Conservation (phyloP, 2,113 vertebrate species). For the Cyprinodon variegatus region DNA sequence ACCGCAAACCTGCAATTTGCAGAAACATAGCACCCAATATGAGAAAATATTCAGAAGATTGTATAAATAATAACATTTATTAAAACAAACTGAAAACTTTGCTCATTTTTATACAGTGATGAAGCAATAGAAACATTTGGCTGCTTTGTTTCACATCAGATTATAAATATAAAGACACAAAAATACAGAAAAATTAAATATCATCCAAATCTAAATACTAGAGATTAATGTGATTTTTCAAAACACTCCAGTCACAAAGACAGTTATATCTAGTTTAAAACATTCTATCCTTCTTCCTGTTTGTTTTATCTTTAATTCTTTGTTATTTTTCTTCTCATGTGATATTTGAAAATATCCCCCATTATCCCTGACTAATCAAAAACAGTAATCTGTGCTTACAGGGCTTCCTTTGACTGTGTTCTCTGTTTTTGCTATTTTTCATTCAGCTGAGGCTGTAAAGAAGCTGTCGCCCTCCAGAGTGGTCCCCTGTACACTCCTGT, state of each 20-base stretch:
- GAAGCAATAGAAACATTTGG: background rate
- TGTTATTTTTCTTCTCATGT: conserved; percentile 37
- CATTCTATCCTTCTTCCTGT: conserved; percentile 1
- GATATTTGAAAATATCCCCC: conserved; percentile 17
- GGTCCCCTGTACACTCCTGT: conserved; percentile 62
- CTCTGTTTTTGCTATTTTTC: conserved; percentile 58
- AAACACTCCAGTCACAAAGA: background rate
- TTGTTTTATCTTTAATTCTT: conserved; percentile 38
- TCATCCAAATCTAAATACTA: background rate
- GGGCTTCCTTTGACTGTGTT: conserved; percentile 37
- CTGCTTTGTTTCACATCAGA: conserved; percentile 5
- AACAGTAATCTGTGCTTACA: conserved; percentile 19
- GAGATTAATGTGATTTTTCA: background rate
- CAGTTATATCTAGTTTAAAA: background rate
- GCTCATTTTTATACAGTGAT: background rate
- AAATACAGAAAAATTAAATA: background rate
- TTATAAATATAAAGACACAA: conserved; percentile 35
- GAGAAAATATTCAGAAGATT: background rate
- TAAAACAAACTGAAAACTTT: no score
- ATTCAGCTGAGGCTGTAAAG: conserved; percentile 70
- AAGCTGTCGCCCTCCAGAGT: conserved; percentile 66
- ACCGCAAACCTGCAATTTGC: no score
- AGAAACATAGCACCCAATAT: background rate
- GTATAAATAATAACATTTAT: background rate
- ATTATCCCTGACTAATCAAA: conserved; percentile 44